phyloP scores from a whole-genome alignment of 2,888 invertebrate species.

The Tetranychus truncatus region DNA sequence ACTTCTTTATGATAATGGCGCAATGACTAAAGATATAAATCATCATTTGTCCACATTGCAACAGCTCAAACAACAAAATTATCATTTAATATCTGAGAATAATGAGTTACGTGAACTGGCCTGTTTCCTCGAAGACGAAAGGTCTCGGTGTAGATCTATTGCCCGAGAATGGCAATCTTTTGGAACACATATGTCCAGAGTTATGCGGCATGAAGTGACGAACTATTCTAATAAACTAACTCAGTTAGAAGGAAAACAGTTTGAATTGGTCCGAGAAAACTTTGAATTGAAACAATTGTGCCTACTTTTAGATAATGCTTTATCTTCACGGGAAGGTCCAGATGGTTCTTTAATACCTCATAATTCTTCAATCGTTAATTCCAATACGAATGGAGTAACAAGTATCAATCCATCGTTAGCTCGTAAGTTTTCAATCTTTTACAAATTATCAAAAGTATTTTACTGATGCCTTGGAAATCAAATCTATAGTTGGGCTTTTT shows the following conservation, averaged over 20 bases:
- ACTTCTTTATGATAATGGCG: conserved; percentile 12
- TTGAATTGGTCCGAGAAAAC: conserved; percentile 21
- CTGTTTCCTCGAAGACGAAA: conserved; percentile 12
- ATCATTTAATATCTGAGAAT: conserved; percentile 5
- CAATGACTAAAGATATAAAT: conserved; percentile 10
- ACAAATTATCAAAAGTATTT: neutral
- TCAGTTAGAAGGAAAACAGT: conserved; percentile 20
- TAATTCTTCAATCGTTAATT: neutral
- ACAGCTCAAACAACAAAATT: conserved; percentile 9
- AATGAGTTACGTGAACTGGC: conserved; percentile 10
- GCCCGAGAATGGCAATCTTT: conserved; percentile 15
- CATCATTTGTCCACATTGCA: conserved; percentile 11
- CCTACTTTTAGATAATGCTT: conserved; percentile 9
- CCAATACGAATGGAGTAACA: neutral
- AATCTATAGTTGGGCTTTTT: too few species aligned
- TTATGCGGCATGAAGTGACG: conserved; percentile 9
- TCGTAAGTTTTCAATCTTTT: neutral
- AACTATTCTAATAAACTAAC: conserved; percentile 16
- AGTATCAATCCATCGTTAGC: neutral
- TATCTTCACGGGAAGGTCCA: conserved; percentile 6
- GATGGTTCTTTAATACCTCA: neutral
- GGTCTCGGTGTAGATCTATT: neutral
- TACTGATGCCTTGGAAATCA: too few species aligned
- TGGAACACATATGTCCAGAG: conserved; percentile 13
- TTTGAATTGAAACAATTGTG: conserved; percentile 21